Evolutionary conservation across 2,888 invertebrate genomes (phyloP), one percentile per base, ranked within the genome.

Genomic region (Stomorhina lunata): DNA sequence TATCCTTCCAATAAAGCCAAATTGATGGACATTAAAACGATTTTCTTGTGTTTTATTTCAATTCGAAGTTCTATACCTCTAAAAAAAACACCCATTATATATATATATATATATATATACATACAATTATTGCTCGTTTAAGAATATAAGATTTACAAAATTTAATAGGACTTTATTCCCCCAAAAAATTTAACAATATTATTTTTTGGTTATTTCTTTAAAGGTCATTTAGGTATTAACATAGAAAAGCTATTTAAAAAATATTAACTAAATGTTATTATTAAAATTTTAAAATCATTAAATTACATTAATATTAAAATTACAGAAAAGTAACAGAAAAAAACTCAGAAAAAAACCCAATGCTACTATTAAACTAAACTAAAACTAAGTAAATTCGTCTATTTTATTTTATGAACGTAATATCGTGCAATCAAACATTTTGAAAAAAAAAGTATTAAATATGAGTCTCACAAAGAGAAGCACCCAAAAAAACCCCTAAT

Each of bases 351-450:
- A 37, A 61, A 34, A 69, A 25, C 32, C 40, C 32, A 45, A 71
- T 59, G 27, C 32, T 55, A 50, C 15, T 15, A 2, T 27, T 37
- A 37, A 7, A 40, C 32, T 12, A 50, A 25, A 59, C 2, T n/a
- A 37, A 27, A 15, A 53, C 25, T 29, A 20, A 32, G 29, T 40
- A 57, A 43, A 48, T 73, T 78, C 69, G 15, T 27, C 15, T 63
- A 82, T 69, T 73, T 78, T 40, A 9, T 34, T 12, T 59, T n/a
- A n/a, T n/a, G n/a, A n/a, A 69, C 78, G 65, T 71, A 45, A 45
- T 37, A 43, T 34, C 37, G 10, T 55, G 72, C 68, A 65, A 59
- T 53, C 32, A 43, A 20, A 10, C 20, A 43, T 4, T n/a, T n/a
- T n/a, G n/a, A n/a, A n/a, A 37, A 1, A 45, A 20, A 65, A 50